Conservation (phyloP, 2,113 vertebrate species). For the rabbit (Oryctolagus cuniculus) region DNA sequence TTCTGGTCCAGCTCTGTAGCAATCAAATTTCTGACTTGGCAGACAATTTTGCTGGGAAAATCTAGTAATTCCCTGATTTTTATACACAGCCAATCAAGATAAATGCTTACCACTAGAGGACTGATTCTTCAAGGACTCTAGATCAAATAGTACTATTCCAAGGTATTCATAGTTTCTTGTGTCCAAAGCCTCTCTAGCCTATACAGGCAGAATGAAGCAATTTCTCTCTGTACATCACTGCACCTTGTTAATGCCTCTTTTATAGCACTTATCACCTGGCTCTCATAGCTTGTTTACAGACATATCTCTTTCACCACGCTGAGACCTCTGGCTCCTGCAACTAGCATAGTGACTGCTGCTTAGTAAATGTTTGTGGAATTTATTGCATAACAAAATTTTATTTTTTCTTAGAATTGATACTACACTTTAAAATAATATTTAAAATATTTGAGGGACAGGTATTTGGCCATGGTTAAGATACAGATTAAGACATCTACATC, state of each 20-base stretch:
- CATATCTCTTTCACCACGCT: not conserved
- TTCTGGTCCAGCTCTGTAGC: not conserved
- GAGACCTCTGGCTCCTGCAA: not conserved
- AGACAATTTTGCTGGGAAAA: not conserved
- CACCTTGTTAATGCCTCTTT: not conserved
- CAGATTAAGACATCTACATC: too few species aligned
- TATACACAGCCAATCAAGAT: not conserved
- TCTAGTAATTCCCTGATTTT: not conserved
- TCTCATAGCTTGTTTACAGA: not conserved
- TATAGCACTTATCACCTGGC: not conserved
- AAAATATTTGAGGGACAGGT: not conserved
- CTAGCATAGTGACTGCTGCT: not conserved
- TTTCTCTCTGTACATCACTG: rapidly evolving
- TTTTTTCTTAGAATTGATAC: not conserved
- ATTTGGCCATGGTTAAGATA: too few species aligned
- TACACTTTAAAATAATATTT: constrained; percentile 30
- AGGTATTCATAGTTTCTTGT: not conserved
- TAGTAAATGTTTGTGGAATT: not conserved
- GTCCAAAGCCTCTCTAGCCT: not conserved
- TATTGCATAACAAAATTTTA: not conserved
- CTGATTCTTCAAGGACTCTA: not conserved
- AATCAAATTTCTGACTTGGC: not conserved
- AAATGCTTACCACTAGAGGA: not conserved
- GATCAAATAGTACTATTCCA: not conserved
- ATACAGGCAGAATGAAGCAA: not conserved